phyloP scores from a whole-genome alignment of 2,797 vertebrate species.

The Oreortyx pictus region DNA sequence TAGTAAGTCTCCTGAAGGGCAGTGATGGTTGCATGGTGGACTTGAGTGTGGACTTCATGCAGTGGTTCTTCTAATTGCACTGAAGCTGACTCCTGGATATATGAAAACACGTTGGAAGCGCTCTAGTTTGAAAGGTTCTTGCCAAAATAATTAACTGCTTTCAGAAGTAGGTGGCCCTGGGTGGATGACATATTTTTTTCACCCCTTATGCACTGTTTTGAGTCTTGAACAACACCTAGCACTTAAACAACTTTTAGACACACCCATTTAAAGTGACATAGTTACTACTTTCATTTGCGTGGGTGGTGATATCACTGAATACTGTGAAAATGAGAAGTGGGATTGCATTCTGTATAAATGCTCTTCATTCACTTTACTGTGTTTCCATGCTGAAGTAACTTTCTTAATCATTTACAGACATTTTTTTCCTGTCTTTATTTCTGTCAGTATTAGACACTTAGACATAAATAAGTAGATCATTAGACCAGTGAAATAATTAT shows the following conservation, averaged over 20 bases:
- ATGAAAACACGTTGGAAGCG: background rate
- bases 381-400: background rate
- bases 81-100: background rate
- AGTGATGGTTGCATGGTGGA: background rate
- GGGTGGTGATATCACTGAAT: background rate
- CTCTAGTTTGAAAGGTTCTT: background rate
- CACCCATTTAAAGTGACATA: background rate
- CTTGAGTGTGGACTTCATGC: fast-evolving
- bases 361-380: background rate
- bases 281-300: background rate
- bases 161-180: background rate
- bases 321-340: background rate
- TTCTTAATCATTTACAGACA: background rate
- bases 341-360: background rate
- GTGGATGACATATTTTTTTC: background rate
- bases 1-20: background rate
- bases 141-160: background rate
- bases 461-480: background rate
- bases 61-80: background rate
- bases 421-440: background rate
- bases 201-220: background rate
- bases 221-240: background rate
- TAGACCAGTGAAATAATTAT: background rate
- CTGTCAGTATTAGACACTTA: background rate
- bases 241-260: background rate